Evolutionary conservation across 2,797 vertebrate species (phyloP), one percentile per base, ranked within the genome.

Genomic region (Ctenopoma kingsleyae): DNA sequence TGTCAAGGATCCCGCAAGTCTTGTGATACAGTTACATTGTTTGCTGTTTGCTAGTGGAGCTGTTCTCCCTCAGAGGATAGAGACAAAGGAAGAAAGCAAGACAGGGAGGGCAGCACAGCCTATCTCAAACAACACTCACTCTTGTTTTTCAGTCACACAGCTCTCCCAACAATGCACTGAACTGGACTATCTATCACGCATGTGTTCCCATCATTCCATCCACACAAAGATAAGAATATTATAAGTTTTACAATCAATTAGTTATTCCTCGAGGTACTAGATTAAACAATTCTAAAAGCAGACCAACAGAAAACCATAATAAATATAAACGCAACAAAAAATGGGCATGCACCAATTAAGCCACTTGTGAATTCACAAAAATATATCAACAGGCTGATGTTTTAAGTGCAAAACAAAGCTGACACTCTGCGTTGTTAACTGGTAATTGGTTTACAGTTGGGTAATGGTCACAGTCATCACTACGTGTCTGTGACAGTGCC

Each of bases 11-110:
- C 77, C 80, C 84, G 71, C 76, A 62, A 81, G 87, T 89, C 89
- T 90, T 90, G 87, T 89, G 91, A 90, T 92, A 88, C 82, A 80
- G 82, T 91, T 75, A 85, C 81, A 90, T 88, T 92, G 91, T 93
- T 92, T 89, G 88, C 85, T 88, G 88, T 91, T 94, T 93, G 91
- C 90, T 82, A 89, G 90, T 88, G 74, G 87, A 92, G 92, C 91
- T 62, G 72, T 77, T 82, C 78, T 71, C 74, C 86, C 89, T 91
- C 38, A 41, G 92, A 93, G 93, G 89, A 88, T 68, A 75, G 83
- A 92, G 81, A 94, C 93, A 94, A 94, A 93, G 89, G 86, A 91
- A 87, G 67, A 82, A 87, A 88, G 91, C 89, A 90, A 83, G 67
- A 82, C 74, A 81, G 77, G 83, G 87, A 91, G 89, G 87, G 86